Base-by-base conservation (phyloP, 2,113 vertebrate species). In the Hippopotamus amphibius region DNA sequence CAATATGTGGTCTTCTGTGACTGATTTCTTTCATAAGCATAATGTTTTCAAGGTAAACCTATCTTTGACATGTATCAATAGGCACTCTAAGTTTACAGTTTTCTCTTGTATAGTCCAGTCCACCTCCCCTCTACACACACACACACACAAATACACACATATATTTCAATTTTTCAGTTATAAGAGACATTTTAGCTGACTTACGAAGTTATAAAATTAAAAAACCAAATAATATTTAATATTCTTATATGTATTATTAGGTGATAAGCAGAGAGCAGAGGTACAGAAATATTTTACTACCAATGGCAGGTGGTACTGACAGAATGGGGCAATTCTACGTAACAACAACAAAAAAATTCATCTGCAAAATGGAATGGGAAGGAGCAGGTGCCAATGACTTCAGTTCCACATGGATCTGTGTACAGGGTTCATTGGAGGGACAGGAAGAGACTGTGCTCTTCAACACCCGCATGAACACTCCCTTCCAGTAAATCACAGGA, bases 231-330 rank as follows among this genome's bases (percentile, higher is more conserved):
- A 83, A 72, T 72, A 8, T 89, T 4, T 74, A 88, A 72, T 74
- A 37, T n/a, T 53, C 10, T 74, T 69, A 16, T 10, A 33, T 81
- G 0, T 59, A 43, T 57, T 69, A 69, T 59, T 91, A 89, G 33
- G 15, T 28, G 79, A 41, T 24, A 92, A 69, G 10, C 37, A 87
- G 59, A 93, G 14, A 9, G 22, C 63, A 87, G 10, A 28, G 22
- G 53, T 79, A 79, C 53, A 89, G 77, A 82, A 95, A 59, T 74
- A 87, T 69, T 72, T 83, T 82, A 66, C 22, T 28, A 28, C 24
- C 41, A 84, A 43, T 28, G 85, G 41, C 22, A 93, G 50, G 66
- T 61, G 22, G 41, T 65, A 14, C 41, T 87, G 11, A 76, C 8
- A 69, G 46, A 63, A 89, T 57, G 14, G n/a, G 14, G 55, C 37